Evolutionary conservation across 1,140 invertebrate species (phyloP), one percentile per base, ranked within the genome.

Genomic region (Zaprionus africanus): DNA sequence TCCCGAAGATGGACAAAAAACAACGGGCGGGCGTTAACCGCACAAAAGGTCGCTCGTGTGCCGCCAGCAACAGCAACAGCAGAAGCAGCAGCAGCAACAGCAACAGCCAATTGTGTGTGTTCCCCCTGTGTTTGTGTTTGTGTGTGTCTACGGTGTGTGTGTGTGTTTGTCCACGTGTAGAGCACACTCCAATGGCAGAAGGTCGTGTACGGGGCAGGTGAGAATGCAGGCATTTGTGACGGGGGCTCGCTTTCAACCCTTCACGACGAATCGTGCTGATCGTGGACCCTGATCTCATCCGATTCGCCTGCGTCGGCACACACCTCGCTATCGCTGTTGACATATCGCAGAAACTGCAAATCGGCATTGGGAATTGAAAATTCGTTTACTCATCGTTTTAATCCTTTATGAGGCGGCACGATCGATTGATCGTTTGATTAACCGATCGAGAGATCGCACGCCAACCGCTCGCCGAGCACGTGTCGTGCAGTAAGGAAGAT

Each of bases 101-200:
- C 67, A 38, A 34, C 58, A 70, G 67, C 67, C 46, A 51, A 51
- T 51, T 51, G 9, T 58, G 36, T 24, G 26, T 31, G n/a, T 13
- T 58, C 38, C 31, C 15, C 15, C n/a, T n/a, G 15, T 24, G 11
- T 19, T 4, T 67, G 17, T 62, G 24, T 62, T 1, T 46, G 26
- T 71, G 28, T 56, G 17, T 57, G n/a, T 49, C 13, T 62, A 22
- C 31, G 19, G 15, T 46, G 2, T 54, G 36, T 60, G 15, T 51
- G 31, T 59, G 36, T 38, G 31, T 36, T 69, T 54, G 66, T 64
- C 68, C 84, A 88, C 84, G 84, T 88, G 84, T 64, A 88, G 78
- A 63, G 81, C 84, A 88, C 84, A 88, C 84, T 88, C 84, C 84
- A 88, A 84, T 84, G 72, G 67, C 62, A 82, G 54, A 56, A 31